phyloP scores from a whole-genome alignment of 1,140 invertebrate genomes.

The Argopecten irradians region DNA sequence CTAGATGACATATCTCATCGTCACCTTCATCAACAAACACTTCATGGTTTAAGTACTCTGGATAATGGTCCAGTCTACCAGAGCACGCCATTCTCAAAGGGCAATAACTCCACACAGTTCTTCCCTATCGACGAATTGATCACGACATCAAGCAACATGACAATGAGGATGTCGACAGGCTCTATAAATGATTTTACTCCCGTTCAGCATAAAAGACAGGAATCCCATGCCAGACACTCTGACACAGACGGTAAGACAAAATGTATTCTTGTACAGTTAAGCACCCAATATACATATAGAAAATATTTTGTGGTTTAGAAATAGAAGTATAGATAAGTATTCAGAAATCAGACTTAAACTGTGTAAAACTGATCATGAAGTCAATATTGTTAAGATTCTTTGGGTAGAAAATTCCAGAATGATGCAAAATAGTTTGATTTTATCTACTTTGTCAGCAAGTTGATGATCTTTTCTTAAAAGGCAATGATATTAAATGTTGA shows the following conservation, averaged over 20 bases:
- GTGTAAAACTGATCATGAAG: too few species aligned
- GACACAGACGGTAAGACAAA: not conserved
- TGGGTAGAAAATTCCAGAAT: too few species aligned
- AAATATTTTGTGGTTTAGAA: too few species aligned
- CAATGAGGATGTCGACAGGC: slow-evolving; percentile 40
- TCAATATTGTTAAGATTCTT: too few species aligned
- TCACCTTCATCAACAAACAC: not conserved
- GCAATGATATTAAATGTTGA: too few species aligned
- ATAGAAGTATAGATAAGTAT: too few species aligned
- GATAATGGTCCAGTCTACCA: slow-evolving; percentile 52
- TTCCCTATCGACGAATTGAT: slow-evolving; percentile 24
- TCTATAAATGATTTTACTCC: not conserved
- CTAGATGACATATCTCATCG: not conserved
- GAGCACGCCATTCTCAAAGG: slow-evolving; percentile 55
- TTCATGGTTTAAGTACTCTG: slow-evolving; percentile 45
- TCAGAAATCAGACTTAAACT: too few species aligned
- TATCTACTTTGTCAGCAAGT: too few species aligned
- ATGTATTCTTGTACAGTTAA: too few species aligned
- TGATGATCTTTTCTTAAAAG: too few species aligned
- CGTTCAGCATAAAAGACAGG: not conserved
- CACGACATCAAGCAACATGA: slow-evolving; percentile 34
- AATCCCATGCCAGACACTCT: not conserved
- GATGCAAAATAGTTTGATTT: too few species aligned
- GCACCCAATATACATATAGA: too few species aligned
- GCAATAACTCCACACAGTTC: not conserved